Evolutionary conservation across 2,888 invertebrate genomes (phyloP).

Genomic region (Ditula angustiorana): DNA sequence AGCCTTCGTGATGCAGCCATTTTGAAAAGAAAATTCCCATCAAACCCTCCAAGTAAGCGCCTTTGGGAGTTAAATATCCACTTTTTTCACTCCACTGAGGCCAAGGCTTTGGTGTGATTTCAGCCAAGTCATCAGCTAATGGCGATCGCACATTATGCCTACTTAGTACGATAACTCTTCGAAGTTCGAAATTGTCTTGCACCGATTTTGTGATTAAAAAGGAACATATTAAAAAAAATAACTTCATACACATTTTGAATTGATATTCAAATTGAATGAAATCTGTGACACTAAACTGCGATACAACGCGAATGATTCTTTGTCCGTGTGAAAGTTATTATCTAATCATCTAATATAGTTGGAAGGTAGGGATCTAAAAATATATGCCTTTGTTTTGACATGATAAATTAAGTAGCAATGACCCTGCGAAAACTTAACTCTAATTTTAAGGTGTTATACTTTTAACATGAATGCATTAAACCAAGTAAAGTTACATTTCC

Average conservation of each 20-base stretch:
- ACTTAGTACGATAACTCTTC: slow-evolving; percentile 67
- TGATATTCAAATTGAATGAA: too few species aligned
- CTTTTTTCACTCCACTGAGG: slow-evolving; percentile 64
- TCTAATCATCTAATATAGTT: background rate
- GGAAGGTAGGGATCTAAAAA: background rate
- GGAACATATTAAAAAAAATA: slow-evolving; percentile 12
- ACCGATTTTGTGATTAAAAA: background rate
- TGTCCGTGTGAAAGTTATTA: background rate
- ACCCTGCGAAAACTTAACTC: slow-evolving; percentile 18
- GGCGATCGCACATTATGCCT: slow-evolving; percentile 72
- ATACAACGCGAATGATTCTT: background rate
- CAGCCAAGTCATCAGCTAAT: slow-evolving; percentile 59
- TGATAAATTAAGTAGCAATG: slow-evolving; percentile 13
- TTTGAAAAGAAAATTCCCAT: slow-evolving; percentile 64
- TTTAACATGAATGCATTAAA: too few species aligned
- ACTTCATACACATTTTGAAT: slow-evolving; percentile 23
- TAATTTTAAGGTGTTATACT: too few species aligned
- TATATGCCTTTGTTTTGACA: slow-evolving; percentile 2
- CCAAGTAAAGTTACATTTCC: too few species aligned
- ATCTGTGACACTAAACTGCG: background rate
- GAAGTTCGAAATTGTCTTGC: slow-evolving; percentile 44
- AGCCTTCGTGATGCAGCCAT: slow-evolving; percentile 58
- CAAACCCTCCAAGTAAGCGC: slow-evolving; percentile 64
- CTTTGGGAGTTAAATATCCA: slow-evolving; percentile 68
- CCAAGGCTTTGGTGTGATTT: slow-evolving; percentile 64